Evolutionary conservation across 2,888 invertebrate species (phyloP), one percentile per base, ranked within the genome.

Genomic region (Pandemis heparana): DNA sequence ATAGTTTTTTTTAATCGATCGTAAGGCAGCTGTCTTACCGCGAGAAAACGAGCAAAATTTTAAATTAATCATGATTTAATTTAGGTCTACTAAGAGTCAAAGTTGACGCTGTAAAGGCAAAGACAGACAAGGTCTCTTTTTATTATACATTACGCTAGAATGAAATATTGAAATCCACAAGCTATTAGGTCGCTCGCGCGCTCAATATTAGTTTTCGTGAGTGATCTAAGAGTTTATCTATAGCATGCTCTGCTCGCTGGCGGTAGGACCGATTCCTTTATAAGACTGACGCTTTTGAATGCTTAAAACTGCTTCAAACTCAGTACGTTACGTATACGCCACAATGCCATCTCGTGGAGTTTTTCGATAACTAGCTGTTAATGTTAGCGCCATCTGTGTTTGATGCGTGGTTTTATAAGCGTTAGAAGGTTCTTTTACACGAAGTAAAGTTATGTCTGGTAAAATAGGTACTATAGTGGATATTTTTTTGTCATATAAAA

Each of bases 401-500:
- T 41, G 18, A 12, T 8, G 43, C 9, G 4, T 18, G 59, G 59
- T 59, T 59, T 23, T 12, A 23, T 32, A 32, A 59, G 59, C 32
- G 5, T 59, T 23, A 53, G 53, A n/a, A 14, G 18, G 10, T 18
- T 39, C 6, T 16, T 67, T 41, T 53, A 56, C 12, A 16, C 41
- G 51, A 56, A 23, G 32, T 43, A n/a, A 62, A 18, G 14, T 7
- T 6, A 16, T 51, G 38, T 10, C 48, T 18, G 43, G 67, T 70
- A 18, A 67, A 66, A 70, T 70, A 70, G 74, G 70, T 59, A 60
- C 70, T 75, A 74, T 68, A 75, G 71, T 59, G 56, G 73, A 75
- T 69, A 75, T 77, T 71, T 73, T 75, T 75, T 76, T 66, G 70
- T 71, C 56, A 77, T 76, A 67, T 71, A 68, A 77, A 32, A 76